These are phyloP conservation scores for Marcusenius ussheri DNA, from an alignment of 2,113 vertebrate genomes.

Conservation along the genomic window DNA sequence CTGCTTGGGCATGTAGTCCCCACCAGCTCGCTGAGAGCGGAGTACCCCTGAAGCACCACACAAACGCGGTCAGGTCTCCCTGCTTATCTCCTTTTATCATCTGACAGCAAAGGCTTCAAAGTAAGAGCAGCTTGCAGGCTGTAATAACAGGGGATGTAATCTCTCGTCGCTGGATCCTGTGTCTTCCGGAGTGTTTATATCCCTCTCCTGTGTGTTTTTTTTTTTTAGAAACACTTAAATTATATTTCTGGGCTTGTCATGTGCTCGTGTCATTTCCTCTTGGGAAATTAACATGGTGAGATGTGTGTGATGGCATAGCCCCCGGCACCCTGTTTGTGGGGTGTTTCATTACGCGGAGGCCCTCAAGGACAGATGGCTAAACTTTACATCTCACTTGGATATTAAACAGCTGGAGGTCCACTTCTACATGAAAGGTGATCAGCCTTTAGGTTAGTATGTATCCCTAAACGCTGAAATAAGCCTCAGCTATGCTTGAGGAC, in stretches of 20 bases:
- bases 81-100: background rate
- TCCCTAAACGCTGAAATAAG: background rate
- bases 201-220: background rate
- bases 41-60: background rate
- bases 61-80: background rate
- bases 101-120: background rate
- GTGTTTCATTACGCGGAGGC: background rate
- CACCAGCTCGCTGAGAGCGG: background rate
- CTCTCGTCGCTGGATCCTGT: background rate
- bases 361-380: background rate
- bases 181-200: background rate
- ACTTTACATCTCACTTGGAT: background rate
- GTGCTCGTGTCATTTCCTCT: background rate
- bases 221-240: slow-evolving; percentile 4
- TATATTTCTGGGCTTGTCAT: background rate
- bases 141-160: background rate
- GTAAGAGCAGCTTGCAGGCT: background rate
- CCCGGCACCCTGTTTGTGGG: background rate
- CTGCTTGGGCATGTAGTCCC: background rate
- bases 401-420: slow-evolving; percentile 9
- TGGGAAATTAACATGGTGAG: background rate
- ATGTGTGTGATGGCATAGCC: background rate
- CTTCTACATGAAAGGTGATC: background rate
- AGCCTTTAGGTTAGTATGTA: background rate
- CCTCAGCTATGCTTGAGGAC: background rate